phyloP scores from a whole-genome alignment of 2,888 invertebrate species.

The Enchytraeus crypticus region DNA sequence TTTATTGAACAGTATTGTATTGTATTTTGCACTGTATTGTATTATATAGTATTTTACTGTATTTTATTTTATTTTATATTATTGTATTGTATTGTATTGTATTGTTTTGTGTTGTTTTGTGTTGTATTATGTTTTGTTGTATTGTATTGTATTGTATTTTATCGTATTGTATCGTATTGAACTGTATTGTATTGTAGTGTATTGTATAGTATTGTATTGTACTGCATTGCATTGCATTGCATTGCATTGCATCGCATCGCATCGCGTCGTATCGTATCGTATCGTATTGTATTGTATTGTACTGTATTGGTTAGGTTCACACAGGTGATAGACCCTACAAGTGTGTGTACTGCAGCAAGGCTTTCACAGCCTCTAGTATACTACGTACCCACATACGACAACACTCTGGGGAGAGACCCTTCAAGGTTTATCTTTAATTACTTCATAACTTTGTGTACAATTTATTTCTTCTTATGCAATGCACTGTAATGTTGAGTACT shows the following conservation, averaged over 20 bases:
- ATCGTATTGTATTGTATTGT: not conserved
- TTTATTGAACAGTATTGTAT: too few species aligned
- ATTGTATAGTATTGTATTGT: not conserved
- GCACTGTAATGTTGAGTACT: too few species aligned
- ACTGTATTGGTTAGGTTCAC: slow-evolving; percentile 38
- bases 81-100: too few species aligned
- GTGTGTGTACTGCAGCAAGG: slow-evolving; percentile 51
- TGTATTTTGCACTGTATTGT: too few species aligned
- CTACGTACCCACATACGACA: slow-evolving; percentile 50
- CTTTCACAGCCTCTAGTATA: slow-evolving; percentile 51
- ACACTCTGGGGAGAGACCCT: slow-evolving; percentile 51
- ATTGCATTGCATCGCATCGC: not conserved
- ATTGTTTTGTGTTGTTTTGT: too few species aligned
- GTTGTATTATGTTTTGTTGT: too few species aligned
- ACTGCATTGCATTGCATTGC: not conserved
- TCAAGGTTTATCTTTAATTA: slow-evolving; percentile 45
- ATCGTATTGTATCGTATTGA: too few species aligned
- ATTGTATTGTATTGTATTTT: too few species aligned
- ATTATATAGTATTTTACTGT: not conserved
- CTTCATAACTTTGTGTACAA: too few species aligned
- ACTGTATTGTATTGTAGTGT: too few species aligned
- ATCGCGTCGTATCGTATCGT: not conserved
- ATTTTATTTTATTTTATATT: too few species aligned
- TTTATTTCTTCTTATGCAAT: too few species aligned
- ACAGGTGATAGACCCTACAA: slow-evolving; percentile 51